Conservation (phyloP, 2,797 vertebrate species). For the Hypotaenidia okinawae region DNA sequence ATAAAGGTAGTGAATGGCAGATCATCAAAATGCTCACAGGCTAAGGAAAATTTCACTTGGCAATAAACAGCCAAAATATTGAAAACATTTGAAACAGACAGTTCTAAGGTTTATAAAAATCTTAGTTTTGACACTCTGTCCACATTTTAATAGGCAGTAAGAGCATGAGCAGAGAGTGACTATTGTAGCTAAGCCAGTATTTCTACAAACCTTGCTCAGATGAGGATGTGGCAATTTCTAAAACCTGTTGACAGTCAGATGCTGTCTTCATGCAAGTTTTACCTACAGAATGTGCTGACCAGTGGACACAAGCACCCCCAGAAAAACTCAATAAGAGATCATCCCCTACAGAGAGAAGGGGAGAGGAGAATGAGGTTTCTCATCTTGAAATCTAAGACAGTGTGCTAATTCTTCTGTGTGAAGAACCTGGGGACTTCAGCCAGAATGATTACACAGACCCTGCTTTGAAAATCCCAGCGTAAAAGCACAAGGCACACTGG, state of each 20-base stretch:
- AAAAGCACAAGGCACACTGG: neutral
- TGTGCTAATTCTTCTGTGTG: neutral
- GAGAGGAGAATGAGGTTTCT: neutral
- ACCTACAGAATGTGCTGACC: neutral
- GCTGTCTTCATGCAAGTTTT: neutral
- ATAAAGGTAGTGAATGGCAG: neutral
- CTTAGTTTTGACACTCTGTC: neutral
- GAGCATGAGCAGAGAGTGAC: neutral
- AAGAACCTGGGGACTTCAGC: neutral
- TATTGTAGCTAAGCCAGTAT: neutral
- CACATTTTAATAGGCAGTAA: neutral
- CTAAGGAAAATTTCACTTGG: neutral
- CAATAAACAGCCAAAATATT: neutral
- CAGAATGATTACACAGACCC: neutral
- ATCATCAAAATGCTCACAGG: neutral
- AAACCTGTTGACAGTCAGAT: neutral
- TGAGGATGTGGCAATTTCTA: neutral
- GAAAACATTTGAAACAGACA: neutral
- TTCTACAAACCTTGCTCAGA: neutral
- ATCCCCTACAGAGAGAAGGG: neutral
- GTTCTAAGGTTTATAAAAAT: neutral
- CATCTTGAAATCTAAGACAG: neutral
- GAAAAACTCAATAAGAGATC: neutral
- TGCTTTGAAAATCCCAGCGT: neutral
- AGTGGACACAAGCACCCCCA: neutral